Percentiles rank a stretch among this genome's conserved stretches.
phyloP scores from a whole-genome alignment of 2,888 invertebrate genomes.

The Phaedon cochleariae region DNA sequence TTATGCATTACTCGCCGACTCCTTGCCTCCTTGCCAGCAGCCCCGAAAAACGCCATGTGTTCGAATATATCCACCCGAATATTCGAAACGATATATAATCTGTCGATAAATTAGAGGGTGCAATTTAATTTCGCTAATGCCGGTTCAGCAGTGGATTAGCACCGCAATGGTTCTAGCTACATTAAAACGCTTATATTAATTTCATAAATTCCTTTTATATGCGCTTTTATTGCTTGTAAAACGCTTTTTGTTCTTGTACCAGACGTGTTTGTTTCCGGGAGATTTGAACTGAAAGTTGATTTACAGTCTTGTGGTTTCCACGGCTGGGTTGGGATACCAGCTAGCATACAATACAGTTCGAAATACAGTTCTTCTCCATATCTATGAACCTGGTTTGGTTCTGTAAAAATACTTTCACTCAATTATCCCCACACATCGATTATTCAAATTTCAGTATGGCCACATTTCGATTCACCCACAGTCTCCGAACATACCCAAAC shows the following conservation, averaged over 20 bases:
- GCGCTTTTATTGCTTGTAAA: conserved; percentile 47
- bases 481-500: no score
- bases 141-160: conserved; percentile 52
- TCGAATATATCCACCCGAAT: conserved; percentile 39
- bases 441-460: no score
- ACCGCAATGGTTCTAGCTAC: conserved; percentile 51
- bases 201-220: conserved; percentile 56
- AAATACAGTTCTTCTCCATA: no score
- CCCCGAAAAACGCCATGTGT: conserved; percentile 50
- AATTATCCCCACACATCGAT: no score
- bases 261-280: neutral
- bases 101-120: conserved; percentile 54
- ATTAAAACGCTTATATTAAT: conserved; percentile 58
- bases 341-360: no score
- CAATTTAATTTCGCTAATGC: conserved; percentile 56
- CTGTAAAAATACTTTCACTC: no score
- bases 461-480: no score
- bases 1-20: conserved; percentile 39
- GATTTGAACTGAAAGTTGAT: no score
- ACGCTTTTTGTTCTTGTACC: conserved; percentile 40
- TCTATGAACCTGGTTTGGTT: no score
- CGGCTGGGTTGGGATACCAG: no score
- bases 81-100: conserved; percentile 52
- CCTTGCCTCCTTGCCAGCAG: conserved; percentile 18
- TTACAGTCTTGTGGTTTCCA: no score